Evolutionary conservation across 2,113 vertebrate species (phyloP).

Genomic region (Amphiprion ocellaris): DNA sequence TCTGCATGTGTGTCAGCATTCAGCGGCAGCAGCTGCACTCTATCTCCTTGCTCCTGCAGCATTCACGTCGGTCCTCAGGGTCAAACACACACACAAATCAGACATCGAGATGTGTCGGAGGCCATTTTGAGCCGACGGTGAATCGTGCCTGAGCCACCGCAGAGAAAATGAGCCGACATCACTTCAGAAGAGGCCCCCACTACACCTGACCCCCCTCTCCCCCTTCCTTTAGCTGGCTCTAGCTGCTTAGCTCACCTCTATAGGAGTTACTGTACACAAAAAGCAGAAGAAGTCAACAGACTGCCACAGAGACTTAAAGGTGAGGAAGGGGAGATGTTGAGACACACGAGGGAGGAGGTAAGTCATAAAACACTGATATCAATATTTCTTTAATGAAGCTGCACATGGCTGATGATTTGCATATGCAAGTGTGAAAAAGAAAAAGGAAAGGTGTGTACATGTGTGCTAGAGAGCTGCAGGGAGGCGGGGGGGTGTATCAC

Average conservation of each 20-base stretch:
- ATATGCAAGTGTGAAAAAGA: slow-evolving; percentile 58
- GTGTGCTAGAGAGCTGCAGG: slow-evolving; percentile 34
- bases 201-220: slow-evolving; percentile 58
- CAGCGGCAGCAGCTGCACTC: slow-evolving; percentile 74
- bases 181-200: slow-evolving; percentile 68
- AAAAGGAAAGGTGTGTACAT: slow-evolving; percentile 40
- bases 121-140: slow-evolving; percentile 76
- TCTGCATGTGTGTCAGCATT: slow-evolving; percentile 73
- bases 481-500: slow-evolving; percentile 62
- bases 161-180: slow-evolving; percentile 79
- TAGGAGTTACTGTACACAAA: slow-evolving; percentile 53
- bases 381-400: slow-evolving; percentile 59
- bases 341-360: slow-evolving; percentile 16
- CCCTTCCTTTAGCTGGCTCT: slow-evolving; percentile 32
- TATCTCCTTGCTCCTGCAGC: slow-evolving; percentile 73
- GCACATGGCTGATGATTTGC: slow-evolving; percentile 53
- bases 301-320: slow-evolving; percentile 30
- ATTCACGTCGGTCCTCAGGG: slow-evolving; percentile 73
- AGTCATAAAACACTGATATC: slow-evolving; percentile 35
- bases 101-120: slow-evolving; percentile 77
- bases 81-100: slow-evolving; percentile 81
- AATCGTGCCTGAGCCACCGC: slow-evolving; percentile 74
- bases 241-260: slow-evolving; percentile 40
- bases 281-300: slow-evolving; percentile 47
- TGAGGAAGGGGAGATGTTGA: slow-evolving; percentile 17